Conservation (phyloP, 1,140 invertebrate species). For the Apis dorsata region DNA sequence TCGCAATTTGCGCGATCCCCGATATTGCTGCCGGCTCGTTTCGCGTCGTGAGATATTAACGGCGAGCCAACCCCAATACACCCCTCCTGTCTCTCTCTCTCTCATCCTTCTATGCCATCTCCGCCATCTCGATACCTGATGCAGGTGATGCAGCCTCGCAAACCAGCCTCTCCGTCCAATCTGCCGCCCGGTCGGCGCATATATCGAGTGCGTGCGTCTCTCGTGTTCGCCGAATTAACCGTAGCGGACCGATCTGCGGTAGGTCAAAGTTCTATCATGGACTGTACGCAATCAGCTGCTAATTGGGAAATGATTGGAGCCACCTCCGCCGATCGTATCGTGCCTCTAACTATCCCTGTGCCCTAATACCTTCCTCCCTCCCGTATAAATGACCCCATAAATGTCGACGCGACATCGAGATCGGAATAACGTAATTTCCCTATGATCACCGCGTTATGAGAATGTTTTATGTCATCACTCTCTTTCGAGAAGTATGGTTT, state of each 20-base stretch:
- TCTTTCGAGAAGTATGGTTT: too few relatives aligned
- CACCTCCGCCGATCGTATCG: conserved; percentile 67
- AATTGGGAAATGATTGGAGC: conserved; percentile 77
- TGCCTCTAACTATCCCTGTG: conserved; percentile 59
- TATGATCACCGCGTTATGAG: too few relatives aligned
- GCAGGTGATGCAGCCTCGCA: conserved; percentile 10
- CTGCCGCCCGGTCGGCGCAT: too few relatives aligned
- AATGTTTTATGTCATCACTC: too few relatives aligned
- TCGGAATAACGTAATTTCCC: too few relatives aligned
- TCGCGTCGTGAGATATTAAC: conserved; percentile 63
- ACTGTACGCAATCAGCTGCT: conserved; percentile 76
- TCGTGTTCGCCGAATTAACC: conserved; percentile 46
- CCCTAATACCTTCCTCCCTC: conserved; percentile 32
- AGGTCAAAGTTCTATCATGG: conserved; percentile 63
- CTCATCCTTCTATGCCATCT: neutral
- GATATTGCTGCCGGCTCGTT: conserved; percentile 62
- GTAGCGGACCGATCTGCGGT: conserved; percentile 44
- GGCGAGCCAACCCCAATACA: conserved; percentile 38
- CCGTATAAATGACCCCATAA: conserved; percentile 66
- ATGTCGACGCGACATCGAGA: conserved; percentile 56
- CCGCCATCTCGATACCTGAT: conserved; percentile 7
- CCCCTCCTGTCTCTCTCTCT: neutral
- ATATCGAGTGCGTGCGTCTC: conserved; percentile 33
- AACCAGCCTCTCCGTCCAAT: conserved; percentile 19
- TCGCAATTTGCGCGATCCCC: conserved; percentile 65